These are phyloP conservation scores for Bovichtus diacanthus DNA, from an alignment of 2,797 vertebrate species.

Conservation along the genomic window DNA sequence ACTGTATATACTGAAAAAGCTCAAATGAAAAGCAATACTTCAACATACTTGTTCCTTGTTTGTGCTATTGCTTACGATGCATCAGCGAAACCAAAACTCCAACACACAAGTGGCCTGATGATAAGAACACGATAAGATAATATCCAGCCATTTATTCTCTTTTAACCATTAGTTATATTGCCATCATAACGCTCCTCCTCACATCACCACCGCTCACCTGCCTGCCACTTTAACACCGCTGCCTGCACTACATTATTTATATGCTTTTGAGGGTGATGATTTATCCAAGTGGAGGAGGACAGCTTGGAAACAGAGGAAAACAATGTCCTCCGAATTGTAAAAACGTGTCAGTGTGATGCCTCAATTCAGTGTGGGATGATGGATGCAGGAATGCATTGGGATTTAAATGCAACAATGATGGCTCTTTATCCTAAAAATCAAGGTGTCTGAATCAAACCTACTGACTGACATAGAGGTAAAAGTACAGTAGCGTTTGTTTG, in stretches of 20 bases:
- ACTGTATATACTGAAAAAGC: neutral
- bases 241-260: constrained; percentile 53
- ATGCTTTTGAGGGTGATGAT: constrained; percentile 48
- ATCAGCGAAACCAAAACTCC: neutral
- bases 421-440: constrained; percentile 1
- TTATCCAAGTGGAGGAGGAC: constrained; percentile 44
- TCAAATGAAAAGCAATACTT: constrained; percentile 1
- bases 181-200: constrained; percentile 4
- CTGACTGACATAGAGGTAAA: neutral
- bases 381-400: constrained; percentile 12
- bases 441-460: constrained; percentile 2
- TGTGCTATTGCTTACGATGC: neutral
- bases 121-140: too few relatives aligned
- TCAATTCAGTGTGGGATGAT: constrained; percentile 20
- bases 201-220: constrained; percentile 20
- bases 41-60: neutral
- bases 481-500: neutral
- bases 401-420: constrained; percentile 5
- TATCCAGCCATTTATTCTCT: neutral
- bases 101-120: neutral
- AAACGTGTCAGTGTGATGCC: constrained; percentile 30
- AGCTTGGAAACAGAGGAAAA: constrained; percentile 29
- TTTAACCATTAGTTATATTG: constrained; percentile 17
- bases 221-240: constrained; percentile 30
- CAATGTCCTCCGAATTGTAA: constrained; percentile 17